Evolutionary conservation across 2,113 vertebrate genomes (phyloP).

Genomic region (Noturus placidus): DNA sequence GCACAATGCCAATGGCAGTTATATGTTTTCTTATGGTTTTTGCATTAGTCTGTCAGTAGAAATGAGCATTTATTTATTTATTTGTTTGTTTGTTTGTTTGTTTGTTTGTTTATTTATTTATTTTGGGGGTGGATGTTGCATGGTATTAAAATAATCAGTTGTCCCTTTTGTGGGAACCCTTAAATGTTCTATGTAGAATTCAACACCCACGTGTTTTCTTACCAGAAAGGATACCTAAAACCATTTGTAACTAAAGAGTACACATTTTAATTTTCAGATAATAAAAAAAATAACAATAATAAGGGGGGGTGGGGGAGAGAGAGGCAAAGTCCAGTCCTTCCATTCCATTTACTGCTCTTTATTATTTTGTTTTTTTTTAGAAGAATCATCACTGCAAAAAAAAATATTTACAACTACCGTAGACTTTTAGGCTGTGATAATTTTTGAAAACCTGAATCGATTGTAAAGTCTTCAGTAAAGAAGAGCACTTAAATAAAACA

Average conservation of each 20-base stretch:
- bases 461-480: neutral
- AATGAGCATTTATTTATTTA: neutral
- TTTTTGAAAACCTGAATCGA: constrained; percentile 5
- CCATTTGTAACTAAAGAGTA: neutral
- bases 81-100: no score
- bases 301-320: neutral
- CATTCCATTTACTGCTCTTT: neutral
- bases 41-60: neutral
- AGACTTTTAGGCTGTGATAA: neutral
- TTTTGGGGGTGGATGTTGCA: no score
- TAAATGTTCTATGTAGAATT: neutral
- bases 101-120: no score
- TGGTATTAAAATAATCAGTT: neutral
- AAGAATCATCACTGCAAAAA: neutral
- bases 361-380: neutral
- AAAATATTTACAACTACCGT: neutral
- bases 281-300: neutral
- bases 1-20: neutral
- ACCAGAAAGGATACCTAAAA: neutral
- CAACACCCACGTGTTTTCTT: neutral
- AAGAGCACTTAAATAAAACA: constrained; percentile 30
- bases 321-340: neutral
- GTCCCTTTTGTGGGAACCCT: neutral
- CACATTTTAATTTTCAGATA: neutral
- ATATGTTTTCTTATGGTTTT: neutral